Evolutionary conservation across 2,113 vertebrate genomes (phyloP), one percentile per base, ranked within the genome.

Genomic region (Brachypodius melanocephalos): DNA sequence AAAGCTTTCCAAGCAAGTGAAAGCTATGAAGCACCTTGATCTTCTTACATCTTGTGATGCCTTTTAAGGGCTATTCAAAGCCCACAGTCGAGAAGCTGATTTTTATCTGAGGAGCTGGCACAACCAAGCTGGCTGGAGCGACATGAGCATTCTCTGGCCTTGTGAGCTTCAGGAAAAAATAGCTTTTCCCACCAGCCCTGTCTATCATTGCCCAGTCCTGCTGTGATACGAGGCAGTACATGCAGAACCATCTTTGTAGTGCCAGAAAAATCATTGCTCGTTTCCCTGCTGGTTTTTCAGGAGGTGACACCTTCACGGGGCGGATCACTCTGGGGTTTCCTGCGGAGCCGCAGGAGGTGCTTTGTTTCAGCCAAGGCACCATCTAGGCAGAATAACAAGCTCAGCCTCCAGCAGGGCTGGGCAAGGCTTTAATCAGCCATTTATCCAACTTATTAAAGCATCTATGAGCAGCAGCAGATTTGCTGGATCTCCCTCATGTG

Each of bases 101-200:
- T 79, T 92, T 89, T 69, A 51, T 88, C 63, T 40, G 34, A 88
- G 74, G 16, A 66, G 26, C 17, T 91, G 80, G 80, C 77, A 77
- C 22, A 25, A 20, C 1, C 1, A 21, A 18, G 22, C 40, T 85
- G 71, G 45, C 71, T 85, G 63, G n/a, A 79, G 54, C 9, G 49
- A 91, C 71, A 58, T 14, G 36, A 91, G 71, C 71, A 76, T 88
- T 85, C 81, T 88, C 52, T 31, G 80, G 91, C 52, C 62, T 74
- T 36, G 16, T 13, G 59, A 94, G 49, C 32, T 62, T 69, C 52
- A n/a, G 43, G n/a, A 91, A 36, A 86, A 90, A 88, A 90, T 43
- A 86, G 22, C 11, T 91, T 91, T 97, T 94, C 84, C 52, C 74
- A 87, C 73, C 54, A 93, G 38, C 38, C 66, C 74, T 59, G 81